Conservation (phyloP, 2,797 vertebrate species). For the Emys orbicularis region DNA sequence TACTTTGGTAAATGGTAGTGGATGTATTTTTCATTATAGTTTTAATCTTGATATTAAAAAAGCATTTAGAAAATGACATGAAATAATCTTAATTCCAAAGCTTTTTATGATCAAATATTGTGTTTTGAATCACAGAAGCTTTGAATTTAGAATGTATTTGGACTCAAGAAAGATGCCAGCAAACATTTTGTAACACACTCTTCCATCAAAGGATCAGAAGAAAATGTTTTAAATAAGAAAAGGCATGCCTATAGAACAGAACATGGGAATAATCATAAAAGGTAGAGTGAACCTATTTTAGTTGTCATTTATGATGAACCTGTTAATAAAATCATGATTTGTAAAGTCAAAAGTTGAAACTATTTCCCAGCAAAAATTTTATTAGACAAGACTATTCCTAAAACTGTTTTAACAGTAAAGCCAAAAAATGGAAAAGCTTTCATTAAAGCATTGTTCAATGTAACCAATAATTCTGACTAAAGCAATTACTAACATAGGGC, state of each 20-base stretch:
- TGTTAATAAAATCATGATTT: not conserved
- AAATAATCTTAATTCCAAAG: not conserved
- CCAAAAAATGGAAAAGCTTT: not conserved
- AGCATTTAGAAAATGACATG: conserved; percentile 13
- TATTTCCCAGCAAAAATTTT: not conserved
- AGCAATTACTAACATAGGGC: not conserved
- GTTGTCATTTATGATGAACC: not conserved
- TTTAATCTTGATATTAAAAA: not conserved
- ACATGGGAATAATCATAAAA: not conserved
- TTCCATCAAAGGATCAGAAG: not conserved
- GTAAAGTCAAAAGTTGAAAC: not conserved
- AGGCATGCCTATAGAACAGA: not conserved
- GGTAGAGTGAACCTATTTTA: not conserved
- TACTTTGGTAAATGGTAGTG: not conserved
- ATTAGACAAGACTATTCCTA: not conserved
- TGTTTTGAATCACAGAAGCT: conserved; percentile 6
- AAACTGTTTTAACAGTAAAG: not conserved
- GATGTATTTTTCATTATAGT: not conserved
- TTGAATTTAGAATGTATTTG: conserved; percentile 13
- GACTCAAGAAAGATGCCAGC: not conserved
- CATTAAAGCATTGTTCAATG: not conserved
- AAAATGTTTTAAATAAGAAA: conserved; percentile 9
- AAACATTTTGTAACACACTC: not conserved
- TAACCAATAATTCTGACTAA: not conserved
- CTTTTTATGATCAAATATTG: not conserved